Evolutionary conservation across 1,140 invertebrate species (phyloP), one percentile per base, ranked within the genome.

Genomic region (Zaprionus nigranus): DNA sequence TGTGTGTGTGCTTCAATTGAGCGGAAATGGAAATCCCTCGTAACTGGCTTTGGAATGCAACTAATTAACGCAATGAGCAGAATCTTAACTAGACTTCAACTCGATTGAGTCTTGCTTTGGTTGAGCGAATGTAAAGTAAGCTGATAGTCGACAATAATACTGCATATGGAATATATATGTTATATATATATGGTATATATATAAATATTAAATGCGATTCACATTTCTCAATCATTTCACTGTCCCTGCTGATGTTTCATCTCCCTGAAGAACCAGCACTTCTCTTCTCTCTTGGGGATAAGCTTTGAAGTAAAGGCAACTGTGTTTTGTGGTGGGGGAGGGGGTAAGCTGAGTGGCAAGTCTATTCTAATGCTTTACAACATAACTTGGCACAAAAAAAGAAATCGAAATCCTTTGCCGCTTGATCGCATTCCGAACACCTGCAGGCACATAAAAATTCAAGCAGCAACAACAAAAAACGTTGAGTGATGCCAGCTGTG

Each of bases 401-500:
- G 17, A 58, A 58, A 57, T 49, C 38, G 49, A 70, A 64, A 59
- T 56, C 24, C 40, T 67, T 57, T 62, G 36, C 28, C 26, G 54
- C 43, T 59, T 62, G 72, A 69, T 69, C 66, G 51, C 51, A 69
- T 75, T 69, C 26, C 66, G 24, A 62, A 53, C 54, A 73, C 28
- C 56, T 71, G 57, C 69, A 66, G 36, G 61, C 30, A 66, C 68
- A 66, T 61, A 63, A 66, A 66, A 66, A 26, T 43, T 63, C 22
- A 28, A 64, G 22, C 2, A 28, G 26, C 4, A 13, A 34, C 38
- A 53, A 28, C 12, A 30, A 58, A 66, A 54, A 22, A 83, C 69
- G 78, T 81, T 78, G 84, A 88, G 69, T 75, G 81, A 84, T 84
- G 84, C 84, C 85, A 87, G 84, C 84, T 87, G 84, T 75, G 75